Percentiles rank a stretch among this genome's conserved stretches.
These are phyloP conservation scores for Tetragonula carbonaria DNA, from an alignment of 2,888 invertebrate genomes.

Conservation along the genomic window DNA sequence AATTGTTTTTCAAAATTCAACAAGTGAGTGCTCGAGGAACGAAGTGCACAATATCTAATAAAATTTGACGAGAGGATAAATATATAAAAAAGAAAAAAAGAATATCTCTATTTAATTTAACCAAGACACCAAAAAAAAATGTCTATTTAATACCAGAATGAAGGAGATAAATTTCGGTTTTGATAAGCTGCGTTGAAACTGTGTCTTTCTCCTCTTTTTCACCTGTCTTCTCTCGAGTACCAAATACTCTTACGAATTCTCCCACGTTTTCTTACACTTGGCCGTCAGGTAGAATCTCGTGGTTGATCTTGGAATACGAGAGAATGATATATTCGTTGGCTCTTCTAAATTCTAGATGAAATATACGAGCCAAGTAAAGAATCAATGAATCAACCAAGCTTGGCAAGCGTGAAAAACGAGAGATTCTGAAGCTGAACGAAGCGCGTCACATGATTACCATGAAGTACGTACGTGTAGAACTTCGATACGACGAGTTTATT, in stretches of 20 bases:
- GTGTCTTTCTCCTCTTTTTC: slow-evolving; percentile 28
- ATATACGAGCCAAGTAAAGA: slow-evolving; percentile 14
- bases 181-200: slow-evolving; percentile 36
- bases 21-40: too few relatives aligned
- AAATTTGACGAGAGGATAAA: too few relatives aligned
- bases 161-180: slow-evolving; percentile 6
- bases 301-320: neutral
- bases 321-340: slow-evolving; percentile 8
- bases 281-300: neutral
- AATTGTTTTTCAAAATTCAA: too few relatives aligned
- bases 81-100: too few relatives aligned
- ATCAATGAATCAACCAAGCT: slow-evolving; percentile 10
- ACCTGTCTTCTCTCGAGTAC: slow-evolving; percentile 21
- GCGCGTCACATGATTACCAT: too few relatives aligned
- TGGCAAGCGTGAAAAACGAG: neutral
- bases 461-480: too few relatives aligned
- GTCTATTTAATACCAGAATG: too few relatives aligned
- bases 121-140: neutral
- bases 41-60: too few relatives aligned
- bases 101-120: neutral
- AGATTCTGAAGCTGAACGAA: neutral
- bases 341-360: slow-evolving; percentile 14
- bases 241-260: slow-evolving; percentile 11
- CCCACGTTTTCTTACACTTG: slow-evolving; percentile 11
- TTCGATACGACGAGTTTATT: too few relatives aligned